Percentiles rank a stretch among this genome's conserved stretches.
phyloP scores from a whole-genome alignment of 2,797 vertebrate genomes.

The Meriones psammophilus region DNA sequence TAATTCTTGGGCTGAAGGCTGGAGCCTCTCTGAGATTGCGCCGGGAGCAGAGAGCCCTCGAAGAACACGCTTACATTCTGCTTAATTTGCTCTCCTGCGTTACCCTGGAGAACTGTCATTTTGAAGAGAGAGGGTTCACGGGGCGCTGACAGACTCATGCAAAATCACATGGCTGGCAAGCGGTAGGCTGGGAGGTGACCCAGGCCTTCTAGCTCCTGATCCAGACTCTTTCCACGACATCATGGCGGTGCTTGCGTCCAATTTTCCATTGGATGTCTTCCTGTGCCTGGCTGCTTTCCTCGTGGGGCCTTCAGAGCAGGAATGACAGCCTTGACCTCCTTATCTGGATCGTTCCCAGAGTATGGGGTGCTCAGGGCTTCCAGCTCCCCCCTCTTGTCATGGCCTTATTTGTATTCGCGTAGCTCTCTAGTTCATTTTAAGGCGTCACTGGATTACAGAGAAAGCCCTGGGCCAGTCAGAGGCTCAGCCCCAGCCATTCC shows the following conservation, averaged over 20 bases:
- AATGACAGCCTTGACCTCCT: conserved; percentile 64
- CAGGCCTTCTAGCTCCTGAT: conserved; percentile 7
- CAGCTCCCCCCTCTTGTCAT: background rate
- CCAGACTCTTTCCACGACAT: conserved; percentile 66
- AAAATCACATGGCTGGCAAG: conserved; percentile 17
- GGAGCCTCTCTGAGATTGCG: background rate
- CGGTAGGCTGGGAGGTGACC: background rate
- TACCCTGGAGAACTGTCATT: background rate
- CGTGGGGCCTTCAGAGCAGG: conserved; percentile 46
- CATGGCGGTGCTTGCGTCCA: conserved; percentile 29
- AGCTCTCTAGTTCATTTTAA: background rate
- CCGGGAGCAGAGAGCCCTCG: background rate
- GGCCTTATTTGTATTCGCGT: background rate
- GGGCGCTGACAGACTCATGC: background rate
- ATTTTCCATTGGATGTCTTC: conserved; percentile 73
- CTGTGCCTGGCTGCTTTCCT: conserved; percentile 72
- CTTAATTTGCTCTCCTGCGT: background rate
- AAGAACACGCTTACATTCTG: background rate
- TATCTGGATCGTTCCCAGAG: conserved; percentile 68
- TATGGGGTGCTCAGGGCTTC: background rate
- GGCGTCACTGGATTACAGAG: background rate
- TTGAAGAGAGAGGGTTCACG: conserved; percentile 56
- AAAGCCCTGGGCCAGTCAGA: background rate
- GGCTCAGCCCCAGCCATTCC: background rate
- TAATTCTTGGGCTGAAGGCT: background rate